These are phyloP conservation scores for Tillus elongatus DNA, from an alignment of 2,888 invertebrate genomes.

Conservation along the genomic window DNA sequence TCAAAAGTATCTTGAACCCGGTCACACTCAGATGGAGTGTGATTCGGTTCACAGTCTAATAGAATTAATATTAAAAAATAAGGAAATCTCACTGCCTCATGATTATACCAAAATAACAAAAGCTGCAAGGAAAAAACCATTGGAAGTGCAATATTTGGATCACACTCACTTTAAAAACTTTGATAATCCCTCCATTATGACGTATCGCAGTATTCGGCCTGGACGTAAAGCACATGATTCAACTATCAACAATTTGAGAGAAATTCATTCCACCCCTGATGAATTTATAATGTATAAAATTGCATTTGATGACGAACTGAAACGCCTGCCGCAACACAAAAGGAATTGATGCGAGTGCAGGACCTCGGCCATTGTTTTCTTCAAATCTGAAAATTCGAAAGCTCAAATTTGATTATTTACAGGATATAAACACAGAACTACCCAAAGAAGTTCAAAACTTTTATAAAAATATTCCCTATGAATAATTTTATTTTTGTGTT, in stretches of 20 bases:
- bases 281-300: too few relatives aligned
- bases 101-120: too few relatives aligned
- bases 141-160: too few relatives aligned
- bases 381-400: background rate
- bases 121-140: too few relatives aligned
- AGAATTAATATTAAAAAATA: slow-evolving; percentile 3
- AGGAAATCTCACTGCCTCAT: slow-evolving; percentile 5
- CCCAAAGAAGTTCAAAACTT: slow-evolving; percentile 4
- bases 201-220: too few relatives aligned
- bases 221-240: slow-evolving; percentile 5
- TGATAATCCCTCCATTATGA: too few relatives aligned
- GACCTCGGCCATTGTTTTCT: background rate
- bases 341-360: background rate
- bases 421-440: slow-evolving; percentile 1
- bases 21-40: slow-evolving; percentile 8
- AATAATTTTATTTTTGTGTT: too few relatives aligned
- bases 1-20: slow-evolving; percentile 9
- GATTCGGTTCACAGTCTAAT: slow-evolving; percentile 7
- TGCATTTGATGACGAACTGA: background rate
- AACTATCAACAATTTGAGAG: slow-evolving; percentile 5
- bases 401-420: background rate
- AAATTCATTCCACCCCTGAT: too few relatives aligned
- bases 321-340: background rate
- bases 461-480: slow-evolving; percentile 6
- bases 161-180: too few relatives aligned